Evolutionary conservation across 2,797 vertebrate species (phyloP), one percentile per base, ranked within the genome.

Genomic region (Tinamus major): DNA sequence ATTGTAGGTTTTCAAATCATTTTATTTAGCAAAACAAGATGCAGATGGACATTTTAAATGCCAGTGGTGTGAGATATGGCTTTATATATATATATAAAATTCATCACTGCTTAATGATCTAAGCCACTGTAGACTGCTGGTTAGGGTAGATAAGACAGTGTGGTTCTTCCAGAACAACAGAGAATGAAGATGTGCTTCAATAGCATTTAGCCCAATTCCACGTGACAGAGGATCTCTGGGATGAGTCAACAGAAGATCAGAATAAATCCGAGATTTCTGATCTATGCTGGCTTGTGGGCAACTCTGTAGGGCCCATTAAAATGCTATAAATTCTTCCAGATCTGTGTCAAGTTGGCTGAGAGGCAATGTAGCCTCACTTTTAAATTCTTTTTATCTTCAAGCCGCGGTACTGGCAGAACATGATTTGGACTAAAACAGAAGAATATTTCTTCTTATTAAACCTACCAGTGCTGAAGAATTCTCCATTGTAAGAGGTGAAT

Each of bases 1-100:
- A 46, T 17, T 87, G 5, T 29, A 27, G 12, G 31, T 31, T 67
- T 82, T 35, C 16, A 81, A 82, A 87, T 77, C 0, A 14, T 74
- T 84, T 87, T 91, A 78, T 95, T 96, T 93, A 64, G 72, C 56
- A 53, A 85, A 93, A 71, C 85, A 93, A 80, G 85, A 70, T 5
- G 41, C 39, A 61, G 46, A 49, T 56, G 31, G 37, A 44, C 31
- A 46, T 89, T 84, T 92, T 92, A 85, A 85, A 64, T 58, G 6
- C 14, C 85, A 93, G 85, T 82, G 48, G 61, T 71, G 89, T 93
- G 81, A 93, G 76, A 87, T 89, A 87, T 0, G 19, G 48, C 33
- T 17, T 56, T 93, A 88, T 85, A 3, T 49, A 24, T 49, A 24
- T 67, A 41, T 18, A 61, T 41, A 90, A 93, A 94, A 93, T 85